Percentiles rank a stretch among this genome's conserved stretches.
Evolutionary conservation across 35 echinoderm and acorn worm species (phyloP).

Genomic region (Ophiothrix spiculata): DNA sequence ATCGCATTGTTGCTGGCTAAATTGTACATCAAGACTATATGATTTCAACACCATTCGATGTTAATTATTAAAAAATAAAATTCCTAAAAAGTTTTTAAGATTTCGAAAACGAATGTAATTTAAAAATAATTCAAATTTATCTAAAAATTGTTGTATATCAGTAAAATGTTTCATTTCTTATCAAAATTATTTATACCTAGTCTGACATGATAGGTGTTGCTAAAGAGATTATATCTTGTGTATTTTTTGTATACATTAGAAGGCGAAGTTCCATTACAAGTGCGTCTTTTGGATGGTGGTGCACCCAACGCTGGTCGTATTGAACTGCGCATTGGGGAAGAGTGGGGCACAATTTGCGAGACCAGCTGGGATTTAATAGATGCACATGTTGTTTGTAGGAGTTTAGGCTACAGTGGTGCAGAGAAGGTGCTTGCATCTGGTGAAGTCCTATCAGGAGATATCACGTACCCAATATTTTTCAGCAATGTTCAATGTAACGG

Average conservation of each 20-base stretch:
- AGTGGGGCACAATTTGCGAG: conserved; percentile 47
- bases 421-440: not conserved
- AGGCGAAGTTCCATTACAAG: not conserved
- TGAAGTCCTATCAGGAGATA: not conserved
- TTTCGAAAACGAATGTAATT: not conserved
- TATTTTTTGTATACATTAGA: not conserved
- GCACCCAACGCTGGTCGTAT: conserved; percentile 20
- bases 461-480: conserved; percentile 39
- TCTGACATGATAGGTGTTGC: not conserved
- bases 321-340: conserved; percentile 22
- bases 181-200: not conserved
- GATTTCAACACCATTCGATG: not conserved
- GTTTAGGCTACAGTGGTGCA: conserved; percentile 7
- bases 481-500: conserved; percentile 68
- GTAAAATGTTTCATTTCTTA: not conserved
- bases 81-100: not conserved
- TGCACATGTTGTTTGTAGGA: conserved; percentile 26
- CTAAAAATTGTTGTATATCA: not conserved
- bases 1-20: not conserved
- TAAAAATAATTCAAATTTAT: not conserved
- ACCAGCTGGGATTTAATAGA: conserved; percentile 28
- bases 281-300: not conserved
- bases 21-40: not conserved
- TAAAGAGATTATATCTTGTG: not conserved
- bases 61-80: not conserved